Evolutionary conservation across 2,888 invertebrate species (phyloP).

Genomic region (Tachina grossa): DNA sequence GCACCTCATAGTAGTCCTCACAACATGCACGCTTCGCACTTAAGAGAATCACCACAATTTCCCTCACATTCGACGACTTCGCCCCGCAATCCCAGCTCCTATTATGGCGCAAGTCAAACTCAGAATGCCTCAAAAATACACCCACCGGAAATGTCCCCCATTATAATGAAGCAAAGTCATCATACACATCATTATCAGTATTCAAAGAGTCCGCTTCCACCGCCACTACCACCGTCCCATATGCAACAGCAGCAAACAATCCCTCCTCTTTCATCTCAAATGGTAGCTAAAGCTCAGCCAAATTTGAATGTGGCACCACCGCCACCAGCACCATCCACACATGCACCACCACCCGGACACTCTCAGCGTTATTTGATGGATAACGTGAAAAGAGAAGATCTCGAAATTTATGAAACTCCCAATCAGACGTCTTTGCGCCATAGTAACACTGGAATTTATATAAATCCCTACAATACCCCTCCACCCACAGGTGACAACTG

Average conservation of each 20-base stretch:
- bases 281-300: slow-evolving; percentile 60
- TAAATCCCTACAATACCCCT: slow-evolving; percentile 77
- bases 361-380: slow-evolving; percentile 63
- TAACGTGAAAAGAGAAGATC: slow-evolving; percentile 70
- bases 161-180: slow-evolving; percentile 70
- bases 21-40: slow-evolving; percentile 53
- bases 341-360: neutral
- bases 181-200: slow-evolving; percentile 72
- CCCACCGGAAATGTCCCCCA: slow-evolving; percentile 72
- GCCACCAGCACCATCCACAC: slow-evolving; percentile 24
- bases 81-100: slow-evolving; percentile 64
- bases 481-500: slow-evolving; percentile 71
- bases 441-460: slow-evolving; percentile 74
- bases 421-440: slow-evolving; percentile 46
- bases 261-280: slow-evolving; percentile 53
- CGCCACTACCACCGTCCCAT: slow-evolving; percentile 66
- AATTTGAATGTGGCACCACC: slow-evolving; percentile 40
- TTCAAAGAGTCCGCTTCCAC: slow-evolving; percentile 72
- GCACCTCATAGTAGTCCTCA: slow-evolving; percentile 46
- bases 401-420: slow-evolving; percentile 66
- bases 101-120: slow-evolving; percentile 55
- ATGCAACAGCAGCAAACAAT: slow-evolving; percentile 59
- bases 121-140: slow-evolving; percentile 65
- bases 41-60: slow-evolving; percentile 65
- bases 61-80: slow-evolving; percentile 25